Evolutionary conservation across 2,113 vertebrate species (phyloP).

Genomic region (Cricetomys ansorgei): DNA sequence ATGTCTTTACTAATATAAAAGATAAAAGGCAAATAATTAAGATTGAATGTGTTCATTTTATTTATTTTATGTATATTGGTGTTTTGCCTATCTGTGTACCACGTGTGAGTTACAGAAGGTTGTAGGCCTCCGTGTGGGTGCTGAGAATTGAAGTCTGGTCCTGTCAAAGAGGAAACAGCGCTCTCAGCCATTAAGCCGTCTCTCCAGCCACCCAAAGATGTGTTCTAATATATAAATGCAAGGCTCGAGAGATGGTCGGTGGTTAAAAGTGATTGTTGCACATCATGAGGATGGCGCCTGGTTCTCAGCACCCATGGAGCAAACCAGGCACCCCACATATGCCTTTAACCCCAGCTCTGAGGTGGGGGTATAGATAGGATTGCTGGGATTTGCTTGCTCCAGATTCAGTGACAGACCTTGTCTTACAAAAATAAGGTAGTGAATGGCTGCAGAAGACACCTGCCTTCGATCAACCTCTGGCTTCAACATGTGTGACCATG

Average conservation of each 20-base stretch:
- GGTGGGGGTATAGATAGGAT: background rate
- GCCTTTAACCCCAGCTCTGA: background rate
- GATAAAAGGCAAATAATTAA: slow-evolving; percentile 1
- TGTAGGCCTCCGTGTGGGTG: background rate
- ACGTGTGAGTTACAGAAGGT: background rate
- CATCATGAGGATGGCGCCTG: background rate
- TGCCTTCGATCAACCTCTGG: background rate
- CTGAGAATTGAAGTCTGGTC: background rate
- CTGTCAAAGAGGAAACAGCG: background rate
- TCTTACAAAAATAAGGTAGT: background rate
- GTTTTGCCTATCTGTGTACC: background rate
- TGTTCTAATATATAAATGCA: background rate
- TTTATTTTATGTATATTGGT: background rate
- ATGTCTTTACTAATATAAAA: slow-evolving; percentile 23
- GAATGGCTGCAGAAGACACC: too few relatives aligned
- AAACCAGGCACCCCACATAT: background rate
- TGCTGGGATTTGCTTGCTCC: background rate
- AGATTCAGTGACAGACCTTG: background rate
- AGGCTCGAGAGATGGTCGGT: background rate
- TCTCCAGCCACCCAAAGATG: background rate
- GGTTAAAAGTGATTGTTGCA: background rate
- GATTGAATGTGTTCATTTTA: background rate
- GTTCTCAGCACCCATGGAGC: background rate
- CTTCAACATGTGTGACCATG: background rate
- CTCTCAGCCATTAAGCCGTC: background rate